phyloP scores from a whole-genome alignment of 1,140 invertebrate species.

The Ylistrum balloti region DNA sequence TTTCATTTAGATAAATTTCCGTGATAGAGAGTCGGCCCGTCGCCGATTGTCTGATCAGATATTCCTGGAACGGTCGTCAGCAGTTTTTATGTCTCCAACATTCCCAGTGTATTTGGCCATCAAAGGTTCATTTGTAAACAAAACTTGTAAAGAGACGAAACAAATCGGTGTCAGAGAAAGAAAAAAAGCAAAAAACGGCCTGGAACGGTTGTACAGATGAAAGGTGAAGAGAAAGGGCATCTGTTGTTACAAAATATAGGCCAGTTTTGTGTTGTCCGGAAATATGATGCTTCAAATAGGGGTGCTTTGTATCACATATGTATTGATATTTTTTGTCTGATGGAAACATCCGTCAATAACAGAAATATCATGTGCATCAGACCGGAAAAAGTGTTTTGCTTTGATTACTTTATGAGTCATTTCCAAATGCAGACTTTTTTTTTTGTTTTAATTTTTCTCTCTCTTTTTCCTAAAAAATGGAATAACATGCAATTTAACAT shows the following conservation, averaged over 20 bases:
- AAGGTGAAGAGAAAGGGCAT: neutral
- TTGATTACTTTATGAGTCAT: neutral
- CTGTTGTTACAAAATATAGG: neutral
- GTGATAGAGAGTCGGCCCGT: neutral
- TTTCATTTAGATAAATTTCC: conserved; percentile 13
- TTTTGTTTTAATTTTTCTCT: no score
- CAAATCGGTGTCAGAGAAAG: neutral
- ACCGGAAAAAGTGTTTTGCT: neutral
- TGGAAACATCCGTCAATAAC: neutral
- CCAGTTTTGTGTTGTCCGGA: neutral
- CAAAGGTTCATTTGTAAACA: conserved; percentile 29
- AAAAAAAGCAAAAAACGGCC: conserved; percentile 6
- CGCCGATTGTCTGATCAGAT: conserved; percentile 5
- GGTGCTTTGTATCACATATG: neutral
- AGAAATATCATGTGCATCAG: neutral
- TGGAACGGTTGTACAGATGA: neutral
- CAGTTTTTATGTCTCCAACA: neutral
- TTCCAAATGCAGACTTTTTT: neutral
- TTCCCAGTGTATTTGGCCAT: neutral
- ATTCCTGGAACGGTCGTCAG: neutral
- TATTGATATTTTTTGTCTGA: neutral
- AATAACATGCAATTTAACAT: no score
- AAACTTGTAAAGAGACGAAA: neutral
- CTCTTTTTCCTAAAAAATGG: no score
- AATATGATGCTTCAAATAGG: neutral